Percentiles rank a stretch among this genome's conserved stretches.
Conservation (phyloP, 1,140 invertebrate genomes). For the Drosophila equinoxialis region DNA sequence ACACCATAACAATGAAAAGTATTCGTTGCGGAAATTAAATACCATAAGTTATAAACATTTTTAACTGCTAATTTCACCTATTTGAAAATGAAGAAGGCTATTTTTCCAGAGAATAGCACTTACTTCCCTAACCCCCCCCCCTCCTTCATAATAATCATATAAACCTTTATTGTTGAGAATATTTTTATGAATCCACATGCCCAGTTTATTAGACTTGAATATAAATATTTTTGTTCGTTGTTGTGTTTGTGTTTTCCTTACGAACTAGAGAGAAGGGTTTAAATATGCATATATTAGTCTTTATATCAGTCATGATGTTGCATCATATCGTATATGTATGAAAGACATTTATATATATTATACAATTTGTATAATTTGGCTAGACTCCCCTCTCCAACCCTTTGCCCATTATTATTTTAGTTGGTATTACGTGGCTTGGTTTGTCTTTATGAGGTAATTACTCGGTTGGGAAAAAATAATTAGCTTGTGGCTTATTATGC, state of each 20-base stretch:
- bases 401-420: conserved; percentile 24
- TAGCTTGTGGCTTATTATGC: conserved; percentile 28
- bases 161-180: too few species aligned
- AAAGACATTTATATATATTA: not conserved
- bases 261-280: not conserved
- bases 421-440: conserved; percentile 40
- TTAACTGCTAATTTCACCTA: not conserved
- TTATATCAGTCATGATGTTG: conserved; percentile 22
- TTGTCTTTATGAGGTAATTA: conserved; percentile 49
- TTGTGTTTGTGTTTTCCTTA: not conserved
- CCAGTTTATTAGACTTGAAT: too few species aligned
- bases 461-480: conserved; percentile 35
- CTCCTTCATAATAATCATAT: too few species aligned
- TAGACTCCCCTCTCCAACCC: not conserved
- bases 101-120: too few species aligned
- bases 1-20: not conserved
- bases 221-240: too few species aligned
- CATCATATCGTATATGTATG: conserved; percentile 10
- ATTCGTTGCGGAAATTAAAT: too few species aligned
- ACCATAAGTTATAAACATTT: not conserved
- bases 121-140: too few species aligned
- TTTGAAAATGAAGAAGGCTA: not conserved
- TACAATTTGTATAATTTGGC: conserved; percentile 38
- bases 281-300: not conserved
- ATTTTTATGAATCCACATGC: too few species aligned